Evolutionary conservation across 2,797 vertebrate genomes (phyloP), one percentile per base, ranked within the genome.

Genomic region (Poeciliopsis paucimaculata): DNA sequence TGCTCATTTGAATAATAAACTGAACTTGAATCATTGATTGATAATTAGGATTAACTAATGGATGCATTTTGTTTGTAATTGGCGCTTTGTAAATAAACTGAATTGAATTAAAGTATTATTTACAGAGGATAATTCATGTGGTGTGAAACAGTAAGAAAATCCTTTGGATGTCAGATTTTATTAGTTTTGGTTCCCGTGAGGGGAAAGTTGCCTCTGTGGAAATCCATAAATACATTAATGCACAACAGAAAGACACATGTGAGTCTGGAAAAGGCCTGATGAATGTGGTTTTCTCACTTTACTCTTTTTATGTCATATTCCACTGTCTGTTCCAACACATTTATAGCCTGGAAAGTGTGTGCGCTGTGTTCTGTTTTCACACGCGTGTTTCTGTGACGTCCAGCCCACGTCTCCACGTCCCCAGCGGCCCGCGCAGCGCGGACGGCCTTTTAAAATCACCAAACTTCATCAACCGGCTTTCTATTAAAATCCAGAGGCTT

Each of bases 401-500:
- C 81, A 79, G 53, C 92, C 88, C 92, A 89, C 89, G 89, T 89
- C 86, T 60, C 84, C 80, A 93, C 88, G 78, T 83, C 77, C 81
- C 77, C 36, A 78, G 77, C 57, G 76, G 79, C 81, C 76, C 87
- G 86, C 91, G 92, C 82, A 78, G 31, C 39, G 51, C 73, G 77
- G 85, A 86, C 84, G 47, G 23, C 43, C 51, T 66, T 93, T 91
- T 90, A 92, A 60, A 7, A 85, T 82, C 82, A 90, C 78, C 78
- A 76, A 90, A 89, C 68, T 77, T 85, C 79, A 91, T 90, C 81
- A 66, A 77, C 76, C 85, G 77, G 77, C 84, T 43, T 79, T 86
- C 80, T 57, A 79, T 90, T 91, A 87, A 92, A 91, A 46, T 76
- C 83, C 82, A 82, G 72, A 77, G 77, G 85, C 80, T 85, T 84